Evolutionary conservation across 2,888 invertebrate species (phyloP).

Genomic region (Lysandra bellargus): DNA sequence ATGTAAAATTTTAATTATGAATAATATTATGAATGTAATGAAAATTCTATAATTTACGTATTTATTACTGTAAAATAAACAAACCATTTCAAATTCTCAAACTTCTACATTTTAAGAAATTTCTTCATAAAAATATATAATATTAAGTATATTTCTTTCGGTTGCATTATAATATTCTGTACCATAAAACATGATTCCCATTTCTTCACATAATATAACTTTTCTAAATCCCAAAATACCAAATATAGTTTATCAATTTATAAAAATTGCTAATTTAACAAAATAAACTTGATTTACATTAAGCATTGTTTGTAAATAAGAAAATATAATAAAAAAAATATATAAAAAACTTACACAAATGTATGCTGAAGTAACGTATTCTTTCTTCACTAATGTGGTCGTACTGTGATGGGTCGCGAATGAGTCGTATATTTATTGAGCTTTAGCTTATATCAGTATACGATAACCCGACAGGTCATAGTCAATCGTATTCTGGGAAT

Average conservation of each 20-base stretch:
- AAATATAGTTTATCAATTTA: background rate
- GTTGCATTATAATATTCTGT: background rate
- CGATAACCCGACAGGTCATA: constrained; percentile 70
- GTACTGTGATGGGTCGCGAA: constrained; percentile 60
- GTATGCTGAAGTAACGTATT: constrained; percentile 25
- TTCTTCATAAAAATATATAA: too few relatives aligned
- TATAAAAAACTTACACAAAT: constrained; percentile 35
- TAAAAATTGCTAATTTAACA: background rate
- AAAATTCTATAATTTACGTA: too few relatives aligned
- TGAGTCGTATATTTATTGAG: constrained; percentile 66
- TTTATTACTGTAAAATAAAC: background rate
- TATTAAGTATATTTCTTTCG: too few relatives aligned
- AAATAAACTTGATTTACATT: background rate
- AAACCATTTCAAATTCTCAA: too few relatives aligned
- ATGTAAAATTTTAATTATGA: too few relatives aligned
- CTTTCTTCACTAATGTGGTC: constrained; percentile 39
- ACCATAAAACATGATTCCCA: background rate
- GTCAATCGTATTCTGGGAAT: constrained; percentile 70
- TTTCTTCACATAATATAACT: background rate
- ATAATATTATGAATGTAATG: too few relatives aligned
- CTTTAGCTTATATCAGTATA: constrained; percentile 60
- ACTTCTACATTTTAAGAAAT: too few relatives aligned
- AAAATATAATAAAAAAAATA: background rate
- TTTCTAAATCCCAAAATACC: background rate
- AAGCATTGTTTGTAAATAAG: background rate